Conservation (phyloP, 2,888 invertebrate species). For the Erannis defoliaria region DNA sequence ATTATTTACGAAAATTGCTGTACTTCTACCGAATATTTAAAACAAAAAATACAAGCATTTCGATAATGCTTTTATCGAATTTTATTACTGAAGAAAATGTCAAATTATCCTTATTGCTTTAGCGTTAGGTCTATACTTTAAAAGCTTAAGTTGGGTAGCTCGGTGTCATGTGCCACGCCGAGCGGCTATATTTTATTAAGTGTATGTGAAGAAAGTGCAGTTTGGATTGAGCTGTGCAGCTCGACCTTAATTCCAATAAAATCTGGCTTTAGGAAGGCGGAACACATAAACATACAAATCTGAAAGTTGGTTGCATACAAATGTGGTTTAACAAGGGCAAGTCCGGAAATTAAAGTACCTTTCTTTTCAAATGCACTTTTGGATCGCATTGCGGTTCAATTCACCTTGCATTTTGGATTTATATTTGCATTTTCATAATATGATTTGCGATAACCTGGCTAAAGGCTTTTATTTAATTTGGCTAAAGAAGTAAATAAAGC, state of each 20-base stretch:
- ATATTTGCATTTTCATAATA: no score
- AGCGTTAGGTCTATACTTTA: no score
- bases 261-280: background rate
- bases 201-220: no score
- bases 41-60: background rate
- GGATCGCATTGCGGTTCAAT: slow-evolving; percentile 8
- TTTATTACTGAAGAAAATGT: background rate
- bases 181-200: no score
- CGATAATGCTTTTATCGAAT: background rate
- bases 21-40: background rate
- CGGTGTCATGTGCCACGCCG: no score
- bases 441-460: no score
- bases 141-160: no score
- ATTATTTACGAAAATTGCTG: background rate
- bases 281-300: slow-evolving; percentile 22
- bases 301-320: slow-evolving; percentile 25
- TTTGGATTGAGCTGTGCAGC: background rate
- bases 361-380: slow-evolving; percentile 14
- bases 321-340: slow-evolving; percentile 17
- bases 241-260: background rate
- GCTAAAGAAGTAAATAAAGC: no score
- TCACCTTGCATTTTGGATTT: background rate
- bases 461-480: no score
- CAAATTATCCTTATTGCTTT: no score
- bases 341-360: slow-evolving; percentile 15